Base-by-base conservation (phyloP, 2,888 invertebrate species). In the Caenorhabditis auriculariae region DNA sequence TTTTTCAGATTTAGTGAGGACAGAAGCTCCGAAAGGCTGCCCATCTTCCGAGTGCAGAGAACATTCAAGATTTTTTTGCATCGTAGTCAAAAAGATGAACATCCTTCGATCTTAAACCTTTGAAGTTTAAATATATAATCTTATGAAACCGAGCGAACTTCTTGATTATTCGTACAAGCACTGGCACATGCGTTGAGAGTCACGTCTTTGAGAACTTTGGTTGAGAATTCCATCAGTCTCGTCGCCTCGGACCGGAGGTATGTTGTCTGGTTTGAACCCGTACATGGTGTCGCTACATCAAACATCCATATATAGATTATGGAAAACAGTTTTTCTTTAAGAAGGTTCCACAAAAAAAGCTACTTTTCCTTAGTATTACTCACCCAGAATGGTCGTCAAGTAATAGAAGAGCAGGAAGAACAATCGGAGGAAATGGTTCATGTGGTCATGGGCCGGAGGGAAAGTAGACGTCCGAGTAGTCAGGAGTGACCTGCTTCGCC, bases 161-260 rank as follows among this genome's bases (percentile, higher is more conserved):
- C 24, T 23, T 54, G 37, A 17, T 54, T 51, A 37, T 44, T 55
- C 5, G 73, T 64, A 56, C 78, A 78, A 21, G 72, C 60, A 24
- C 59, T 60, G 1, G 76, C 75, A 44, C 78, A 78, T 37, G 68
- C 69, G 53, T 76, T 78, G 35, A 78, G 52, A 15, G 76, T 75
- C n/a, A 77, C 66, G 42, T 75, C 70, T 23, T 61, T 65, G 26
- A 77, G 39, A 1, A 70, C 61, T 47, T 64, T 62, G 15, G 64
- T 66, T 1, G 77, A 64, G 44, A 75, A 66, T 47, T 77, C 73
- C 66, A 72, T 73, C 21, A 74, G 56, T 21, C 72, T 61, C 47
- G 72, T 64, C 3, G 71, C 69, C 45, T 77, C 77, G 5, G 76
- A 69, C 12, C 78, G 65, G 6, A 78, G 62, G 54, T 77, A 78